Evolutionary conservation across 2,113 vertebrate genomes (phyloP).

Genomic region (Chaetops frenatus): DNA sequence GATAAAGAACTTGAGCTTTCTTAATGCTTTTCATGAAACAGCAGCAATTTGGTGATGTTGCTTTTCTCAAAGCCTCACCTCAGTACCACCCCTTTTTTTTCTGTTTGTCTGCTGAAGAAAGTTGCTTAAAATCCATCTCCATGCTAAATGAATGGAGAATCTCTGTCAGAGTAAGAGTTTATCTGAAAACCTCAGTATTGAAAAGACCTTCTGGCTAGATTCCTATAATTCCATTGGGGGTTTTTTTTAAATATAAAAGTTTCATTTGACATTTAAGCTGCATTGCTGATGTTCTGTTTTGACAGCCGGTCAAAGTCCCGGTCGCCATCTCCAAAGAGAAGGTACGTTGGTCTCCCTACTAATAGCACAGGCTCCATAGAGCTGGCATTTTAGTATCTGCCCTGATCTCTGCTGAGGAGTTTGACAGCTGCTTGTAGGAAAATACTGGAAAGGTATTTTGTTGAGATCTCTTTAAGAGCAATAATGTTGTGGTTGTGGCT

Average conservation of each 20-base stretch:
- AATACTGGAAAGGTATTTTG: not conserved
- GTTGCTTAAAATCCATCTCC: not conserved
- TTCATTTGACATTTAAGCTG: not conserved
- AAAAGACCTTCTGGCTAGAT: not conserved
- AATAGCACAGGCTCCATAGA: not conserved
- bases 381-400: not conserved
- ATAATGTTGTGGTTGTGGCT: not conserved
- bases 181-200: not conserved
- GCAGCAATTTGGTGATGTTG: not conserved
- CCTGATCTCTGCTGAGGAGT: not conserved
- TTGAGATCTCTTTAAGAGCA: not conserved
- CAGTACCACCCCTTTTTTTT: not conserved
- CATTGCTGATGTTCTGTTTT: conserved; percentile 60
- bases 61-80: not conserved
- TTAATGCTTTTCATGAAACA: not conserved
- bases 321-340: conserved; percentile 83
- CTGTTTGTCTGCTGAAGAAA: not conserved
- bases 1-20: not conserved
- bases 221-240: not conserved
- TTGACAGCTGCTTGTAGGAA: not conserved
- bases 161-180: not conserved
- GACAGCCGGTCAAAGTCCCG: conserved; percentile 80
- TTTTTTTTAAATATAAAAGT: not conserved
- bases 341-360: conserved; percentile 67
- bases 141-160: not conserved